Percentiles rank a stretch among this genome's conserved stretches.
Conservation (phyloP, 2,797 vertebrate genomes). For the Enoplosus armatus region DNA sequence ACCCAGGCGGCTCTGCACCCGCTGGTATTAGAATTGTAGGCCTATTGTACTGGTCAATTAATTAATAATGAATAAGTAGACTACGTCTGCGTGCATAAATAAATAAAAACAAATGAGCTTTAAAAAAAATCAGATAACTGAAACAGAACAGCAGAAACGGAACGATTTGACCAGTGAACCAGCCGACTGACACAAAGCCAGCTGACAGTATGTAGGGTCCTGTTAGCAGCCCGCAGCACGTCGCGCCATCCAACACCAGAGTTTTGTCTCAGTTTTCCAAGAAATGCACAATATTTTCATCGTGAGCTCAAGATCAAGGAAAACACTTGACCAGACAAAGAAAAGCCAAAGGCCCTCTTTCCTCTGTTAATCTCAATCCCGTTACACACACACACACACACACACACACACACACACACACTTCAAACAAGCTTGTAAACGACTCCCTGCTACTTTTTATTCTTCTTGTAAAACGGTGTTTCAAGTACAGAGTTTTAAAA, state of each 20-base stretch:
- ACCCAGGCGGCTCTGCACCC: too few relatives aligned
- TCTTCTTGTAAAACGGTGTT: slow-evolving; percentile 56
- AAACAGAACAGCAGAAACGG: not conserved
- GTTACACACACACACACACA: slow-evolving; percentile 11
- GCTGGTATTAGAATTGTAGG: too few relatives aligned
- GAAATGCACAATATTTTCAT: not conserved
- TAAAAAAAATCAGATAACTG: not conserved
- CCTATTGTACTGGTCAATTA: too few relatives aligned
- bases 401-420: slow-evolving; percentile 8
- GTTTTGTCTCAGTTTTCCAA: not conserved
- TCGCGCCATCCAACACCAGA: not conserved
- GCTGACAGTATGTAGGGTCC: too few relatives aligned
- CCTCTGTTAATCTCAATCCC: not conserved
- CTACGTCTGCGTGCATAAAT: not conserved
- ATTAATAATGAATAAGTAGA: too few relatives aligned
- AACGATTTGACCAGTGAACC: not conserved
- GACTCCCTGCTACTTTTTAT: slow-evolving; percentile 54
- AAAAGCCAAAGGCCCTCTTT: not conserved
- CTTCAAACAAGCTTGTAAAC: slow-evolving; percentile 54
- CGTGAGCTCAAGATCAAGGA: not conserved
- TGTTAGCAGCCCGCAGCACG: too few relatives aligned
- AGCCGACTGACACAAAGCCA: not conserved
- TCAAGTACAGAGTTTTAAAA: slow-evolving; percentile 28
- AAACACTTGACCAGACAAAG: slow-evolving; percentile 9
- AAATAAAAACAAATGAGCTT: not conserved